Evolutionary conservation across 2,113 vertebrate genomes (phyloP).

Genomic region (Syngnathus scovelli): DNA sequence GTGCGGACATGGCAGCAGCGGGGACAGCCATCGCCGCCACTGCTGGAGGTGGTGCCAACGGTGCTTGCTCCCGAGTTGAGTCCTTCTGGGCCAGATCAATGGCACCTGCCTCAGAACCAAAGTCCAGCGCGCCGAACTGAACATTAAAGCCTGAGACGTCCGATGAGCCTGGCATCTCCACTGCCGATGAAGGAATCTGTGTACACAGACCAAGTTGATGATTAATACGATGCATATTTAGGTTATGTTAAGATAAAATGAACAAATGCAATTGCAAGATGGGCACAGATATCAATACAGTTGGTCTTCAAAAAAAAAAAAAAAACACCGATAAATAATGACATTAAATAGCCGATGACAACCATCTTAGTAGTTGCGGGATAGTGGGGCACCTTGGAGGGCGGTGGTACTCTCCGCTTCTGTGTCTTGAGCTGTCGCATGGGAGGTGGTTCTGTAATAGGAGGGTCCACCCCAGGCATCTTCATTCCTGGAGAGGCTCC

Average conservation of each 20-base stretch:
- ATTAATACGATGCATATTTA: neutral
- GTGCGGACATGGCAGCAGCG: constrained; percentile 21
- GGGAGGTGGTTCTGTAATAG: constrained; percentile 67
- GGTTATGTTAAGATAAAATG: neutral
- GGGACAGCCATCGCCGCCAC: constrained; percentile 24
- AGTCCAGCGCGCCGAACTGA: constrained; percentile 94
- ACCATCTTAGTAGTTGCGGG: neutral
- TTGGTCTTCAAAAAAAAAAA: neutral
- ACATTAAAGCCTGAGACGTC: constrained; percentile 88
- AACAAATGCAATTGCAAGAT: neutral
- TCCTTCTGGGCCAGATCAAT: constrained; percentile 76
- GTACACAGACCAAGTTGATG: neutral
- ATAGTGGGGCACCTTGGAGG: constrained; percentile 74
- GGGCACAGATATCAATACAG: neutral
- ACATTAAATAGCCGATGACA: neutral
- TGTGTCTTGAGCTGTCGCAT: constrained; percentile 84
- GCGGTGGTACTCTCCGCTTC: constrained; percentile 79
- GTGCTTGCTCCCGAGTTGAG: constrained; percentile 45
- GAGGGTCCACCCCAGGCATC: constrained; percentile 68
- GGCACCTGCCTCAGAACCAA: constrained; percentile 80
- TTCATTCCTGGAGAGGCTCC: constrained; percentile 69
- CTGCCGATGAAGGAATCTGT: constrained; percentile 88
- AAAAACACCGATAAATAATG: too few relatives aligned
- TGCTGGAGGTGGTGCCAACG: constrained; percentile 2
- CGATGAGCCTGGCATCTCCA: constrained; percentile 92